Conservation (phyloP, 2,888 invertebrate species). For the Lasius fuliginosus region DNA sequence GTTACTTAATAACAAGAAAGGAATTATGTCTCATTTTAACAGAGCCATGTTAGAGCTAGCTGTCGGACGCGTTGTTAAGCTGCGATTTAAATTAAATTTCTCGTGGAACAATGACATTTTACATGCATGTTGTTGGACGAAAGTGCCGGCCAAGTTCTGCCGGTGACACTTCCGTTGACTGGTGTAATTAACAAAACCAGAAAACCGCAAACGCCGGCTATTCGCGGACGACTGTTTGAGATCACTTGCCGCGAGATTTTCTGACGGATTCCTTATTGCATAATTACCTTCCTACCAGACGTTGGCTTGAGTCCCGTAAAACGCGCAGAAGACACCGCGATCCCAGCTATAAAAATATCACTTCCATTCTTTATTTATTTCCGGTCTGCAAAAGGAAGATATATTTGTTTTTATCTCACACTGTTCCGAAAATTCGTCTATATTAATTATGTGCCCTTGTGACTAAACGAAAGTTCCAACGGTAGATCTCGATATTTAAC, state of each 20-base stretch:
- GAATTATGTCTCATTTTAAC: slow-evolving; percentile 44
- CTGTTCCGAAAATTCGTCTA: not conserved
- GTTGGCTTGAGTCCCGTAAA: slow-evolving; percentile 44
- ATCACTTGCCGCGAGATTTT: slow-evolving; percentile 31
- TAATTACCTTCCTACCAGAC: slow-evolving; percentile 56
- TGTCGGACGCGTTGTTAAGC: slow-evolving; percentile 39
- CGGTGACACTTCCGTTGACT: slow-evolving; percentile 73
- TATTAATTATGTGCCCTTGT: slow-evolving; percentile 26
- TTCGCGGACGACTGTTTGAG: slow-evolving; percentile 55
- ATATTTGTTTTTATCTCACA: not conserved
- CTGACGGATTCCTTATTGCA: slow-evolving; percentile 68
- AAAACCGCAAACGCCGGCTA: slow-evolving; percentile 61
- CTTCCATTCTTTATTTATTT: slow-evolving; percentile 66
- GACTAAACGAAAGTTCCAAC: not conserved
- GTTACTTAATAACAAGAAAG: slow-evolving; percentile 39
- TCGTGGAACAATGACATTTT: slow-evolving; percentile 66
- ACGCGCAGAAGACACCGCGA: slow-evolving; percentile 60
- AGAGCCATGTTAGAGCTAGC: slow-evolving; percentile 6
- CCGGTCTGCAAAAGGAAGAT: slow-evolving; percentile 59
- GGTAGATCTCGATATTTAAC: not conserved
- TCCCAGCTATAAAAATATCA: slow-evolving; percentile 63
- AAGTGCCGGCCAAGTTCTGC: slow-evolving; percentile 63
- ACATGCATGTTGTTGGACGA: slow-evolving; percentile 59
- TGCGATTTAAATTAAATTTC: slow-evolving; percentile 71
- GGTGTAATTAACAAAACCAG: slow-evolving; percentile 66